Percentiles rank a stretch among this genome's conserved stretches.
Evolutionary conservation across 2,797 vertebrate species (phyloP).

Genomic region (Gymnopithys bicolor): DNA sequence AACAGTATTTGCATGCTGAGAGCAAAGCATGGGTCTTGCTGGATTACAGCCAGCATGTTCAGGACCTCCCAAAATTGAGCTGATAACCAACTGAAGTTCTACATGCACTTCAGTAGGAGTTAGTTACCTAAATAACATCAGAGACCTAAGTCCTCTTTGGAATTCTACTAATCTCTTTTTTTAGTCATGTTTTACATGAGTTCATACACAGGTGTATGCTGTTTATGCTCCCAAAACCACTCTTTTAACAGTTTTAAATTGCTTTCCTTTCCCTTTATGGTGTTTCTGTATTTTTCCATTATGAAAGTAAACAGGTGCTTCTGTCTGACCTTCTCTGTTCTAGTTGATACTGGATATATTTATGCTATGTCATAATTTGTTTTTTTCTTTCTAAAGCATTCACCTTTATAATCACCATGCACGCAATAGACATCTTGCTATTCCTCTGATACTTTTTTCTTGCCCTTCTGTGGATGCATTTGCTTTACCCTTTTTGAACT

Average conservation of each 20-base stretch:
- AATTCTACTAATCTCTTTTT: neutral
- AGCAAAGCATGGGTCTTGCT: neutral
- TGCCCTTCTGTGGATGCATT: neutral
- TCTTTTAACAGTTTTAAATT: neutral
- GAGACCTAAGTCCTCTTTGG: neutral
- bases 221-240: neutral
- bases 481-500: neutral
- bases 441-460: constrained; percentile 5
- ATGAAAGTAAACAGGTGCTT: neutral
- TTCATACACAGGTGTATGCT: neutral
- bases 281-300: neutral
- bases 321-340: constrained; percentile 15
- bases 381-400: constrained; percentile 17
- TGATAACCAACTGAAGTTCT: neutral
- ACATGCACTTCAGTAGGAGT: neutral
- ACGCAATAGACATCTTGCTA: neutral
- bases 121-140: neutral
- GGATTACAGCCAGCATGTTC: neutral
- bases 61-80: constrained; percentile 2
- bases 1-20: neutral
- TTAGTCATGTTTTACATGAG: neutral
- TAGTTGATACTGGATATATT: neutral
- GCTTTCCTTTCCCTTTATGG: neutral
- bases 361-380: neutral
- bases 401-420: constrained; percentile 6